Evolutionary conservation across 92 coral and sea anemone species (phyloP), one percentile per base, ranked within the genome.

Genomic region (Isaurus tuberculatus): DNA sequence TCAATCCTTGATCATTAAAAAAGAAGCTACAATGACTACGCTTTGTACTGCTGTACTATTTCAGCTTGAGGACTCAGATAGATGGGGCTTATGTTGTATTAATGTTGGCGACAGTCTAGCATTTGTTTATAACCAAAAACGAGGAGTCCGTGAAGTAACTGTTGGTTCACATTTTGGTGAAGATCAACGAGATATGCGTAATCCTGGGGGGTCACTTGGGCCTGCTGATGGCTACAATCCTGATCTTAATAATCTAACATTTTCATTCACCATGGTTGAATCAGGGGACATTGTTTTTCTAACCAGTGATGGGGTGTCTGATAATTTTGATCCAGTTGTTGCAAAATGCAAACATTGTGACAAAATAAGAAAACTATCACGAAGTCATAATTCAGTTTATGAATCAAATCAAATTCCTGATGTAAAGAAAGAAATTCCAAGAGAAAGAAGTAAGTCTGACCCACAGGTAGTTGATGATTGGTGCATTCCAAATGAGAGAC

Each of bases 191-290:
- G 99, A 97, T 72, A 94, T 97, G 99, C 93, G 94, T 0, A 86
- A 92, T 61, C 94, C 99, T 8, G 99, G 99, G n/a, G 99, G 99
- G 1, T 97, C 98, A 1, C 88, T 97, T 46, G 99, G 99, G 7
- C 98, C 98, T 17, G 92, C 90, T 0, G 97, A 94, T 77, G 99
- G 99, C 20, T 88, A 94, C 84, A 94, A 97, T 75, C 99, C 99
- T 51, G 99, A 97, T 79, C 84, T 97, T 13, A 83, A 91, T 11
- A 97, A 97, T 79, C 85, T 97, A 58, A 97, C 99, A 1, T 94
- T 91, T 79, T 97, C 99, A 10, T 94, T 90, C 53, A 94, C 97
- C 16, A 40, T 77, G 61, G 91, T 97, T 5, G 91, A 93, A 9
- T 67, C 90, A 5, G 99, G 99, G 22, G 98, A 94, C 77, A 89